Conservation (phyloP, 2,888 invertebrate species). For the Hybos culiciformis region DNA sequence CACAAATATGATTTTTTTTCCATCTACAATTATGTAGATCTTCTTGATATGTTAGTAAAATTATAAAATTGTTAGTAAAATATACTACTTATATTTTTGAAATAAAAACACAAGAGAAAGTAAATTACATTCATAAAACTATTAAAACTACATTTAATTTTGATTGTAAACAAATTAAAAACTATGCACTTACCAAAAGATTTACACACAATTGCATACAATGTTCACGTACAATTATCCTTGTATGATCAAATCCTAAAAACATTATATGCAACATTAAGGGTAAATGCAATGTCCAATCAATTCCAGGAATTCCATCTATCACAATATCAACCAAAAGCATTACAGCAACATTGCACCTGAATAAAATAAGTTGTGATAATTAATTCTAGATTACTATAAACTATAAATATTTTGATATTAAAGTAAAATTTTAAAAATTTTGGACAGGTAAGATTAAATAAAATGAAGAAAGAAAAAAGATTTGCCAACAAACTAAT, state of each 20-base stretch:
- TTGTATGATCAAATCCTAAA: constrained; percentile 83
- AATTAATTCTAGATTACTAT: too few species aligned
- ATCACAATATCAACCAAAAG: constrained; percentile 88
- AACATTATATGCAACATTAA: constrained; percentile 92
- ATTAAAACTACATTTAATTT: too few species aligned
- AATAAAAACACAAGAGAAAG: too few species aligned
- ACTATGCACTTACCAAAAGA: constrained; percentile 54
- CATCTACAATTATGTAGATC: too few species aligned
- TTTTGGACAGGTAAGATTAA: neutral
- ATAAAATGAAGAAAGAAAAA: neutral
- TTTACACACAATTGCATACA: constrained; percentile 87
- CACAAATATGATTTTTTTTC: too few species aligned
- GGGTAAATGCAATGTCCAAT: constrained; percentile 94
- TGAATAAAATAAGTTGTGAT: too few species aligned
- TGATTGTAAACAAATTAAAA: too few species aligned
- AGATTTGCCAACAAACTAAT: neutral
- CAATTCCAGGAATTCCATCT: constrained; percentile 74
- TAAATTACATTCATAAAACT: too few species aligned
- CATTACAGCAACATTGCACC: constrained; percentile 96
- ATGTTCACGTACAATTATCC: constrained; percentile 84
- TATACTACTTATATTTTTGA: too few species aligned
- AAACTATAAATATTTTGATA: too few species aligned
- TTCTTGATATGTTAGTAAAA: too few species aligned
- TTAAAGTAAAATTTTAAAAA: neutral
- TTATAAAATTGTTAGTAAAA: too few species aligned